Percentiles rank a stretch among this genome's conserved stretches.
phyloP scores from a whole-genome alignment of 2,888 invertebrate genomes.

The Trissolcus brochymenae region DNA sequence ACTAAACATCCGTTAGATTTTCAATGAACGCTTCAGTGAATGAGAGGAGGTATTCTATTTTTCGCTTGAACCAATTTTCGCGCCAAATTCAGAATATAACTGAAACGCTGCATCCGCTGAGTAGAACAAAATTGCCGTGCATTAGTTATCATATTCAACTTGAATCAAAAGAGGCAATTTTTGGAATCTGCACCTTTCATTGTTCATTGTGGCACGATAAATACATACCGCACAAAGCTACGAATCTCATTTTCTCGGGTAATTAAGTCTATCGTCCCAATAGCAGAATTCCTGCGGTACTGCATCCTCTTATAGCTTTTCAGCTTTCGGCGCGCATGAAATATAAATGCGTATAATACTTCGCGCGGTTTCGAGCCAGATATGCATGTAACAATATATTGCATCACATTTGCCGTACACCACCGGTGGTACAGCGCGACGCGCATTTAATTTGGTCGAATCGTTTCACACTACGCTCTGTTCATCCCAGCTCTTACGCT shows the following conservation, averaged over 20 bases:
- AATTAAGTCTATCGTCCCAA: slow-evolving; percentile 60
- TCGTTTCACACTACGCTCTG: slow-evolving; percentile 64
- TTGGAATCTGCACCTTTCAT: slow-evolving; percentile 4
- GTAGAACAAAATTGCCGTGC: no score
- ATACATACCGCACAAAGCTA: slow-evolving; percentile 29
- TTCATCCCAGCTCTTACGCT: slow-evolving; percentile 55
- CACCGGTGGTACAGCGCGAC: slow-evolving; percentile 53
- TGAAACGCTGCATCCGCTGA: no score
- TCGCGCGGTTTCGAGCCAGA: slow-evolving; percentile 52
- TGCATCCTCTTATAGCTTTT: slow-evolving; percentile 32
- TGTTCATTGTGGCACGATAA: background rate
- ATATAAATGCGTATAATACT: slow-evolving; percentile 56
- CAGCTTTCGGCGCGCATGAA: slow-evolving; percentile 42
- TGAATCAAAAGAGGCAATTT: slow-evolving; percentile 16
- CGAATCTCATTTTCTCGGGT: slow-evolving; percentile 62
- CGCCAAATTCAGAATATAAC: no score
- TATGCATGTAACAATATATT: slow-evolving; percentile 63
- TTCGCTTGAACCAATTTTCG: no score
- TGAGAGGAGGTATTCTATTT: no score
- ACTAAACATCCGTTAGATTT: no score
- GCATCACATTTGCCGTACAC: slow-evolving; percentile 59
- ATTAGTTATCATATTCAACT: background rate
- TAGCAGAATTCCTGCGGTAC: slow-evolving; percentile 52
- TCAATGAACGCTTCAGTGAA: no score
- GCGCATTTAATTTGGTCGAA: slow-evolving; percentile 66